Conservation (phyloP, 2,888 invertebrate genomes). For the Oxycera nigricornis region DNA sequence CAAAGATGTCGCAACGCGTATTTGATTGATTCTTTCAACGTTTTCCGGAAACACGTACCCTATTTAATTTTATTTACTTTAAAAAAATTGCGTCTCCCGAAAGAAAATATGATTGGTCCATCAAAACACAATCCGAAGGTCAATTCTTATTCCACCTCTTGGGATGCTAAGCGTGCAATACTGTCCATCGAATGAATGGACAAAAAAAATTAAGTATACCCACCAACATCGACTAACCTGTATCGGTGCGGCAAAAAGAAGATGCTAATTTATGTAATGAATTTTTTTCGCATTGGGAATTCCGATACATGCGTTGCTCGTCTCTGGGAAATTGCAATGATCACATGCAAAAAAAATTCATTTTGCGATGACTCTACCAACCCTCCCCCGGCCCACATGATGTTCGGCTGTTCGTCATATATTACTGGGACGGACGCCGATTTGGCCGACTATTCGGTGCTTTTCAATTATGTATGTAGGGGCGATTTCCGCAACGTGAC, state of each 20-base stretch:
- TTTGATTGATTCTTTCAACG: too few species aligned
- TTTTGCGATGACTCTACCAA: not conserved
- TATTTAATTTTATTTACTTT: too few species aligned
- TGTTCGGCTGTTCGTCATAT: not conserved
- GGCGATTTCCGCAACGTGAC: slow-evolving; percentile 30
- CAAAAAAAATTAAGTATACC: not conserved
- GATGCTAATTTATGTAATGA: not conserved
- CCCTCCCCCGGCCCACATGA: not conserved
- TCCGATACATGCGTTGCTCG: not conserved
- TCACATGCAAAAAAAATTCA: not conserved
- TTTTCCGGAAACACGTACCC: too few species aligned
- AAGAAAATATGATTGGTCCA: too few species aligned
- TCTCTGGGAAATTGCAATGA: not conserved
- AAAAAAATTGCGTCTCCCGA: too few species aligned
- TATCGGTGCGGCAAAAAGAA: not conserved
- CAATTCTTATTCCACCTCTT: not conserved
- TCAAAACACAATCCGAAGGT: not conserved
- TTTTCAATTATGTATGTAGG: not conserved
- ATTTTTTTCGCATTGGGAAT: not conserved
- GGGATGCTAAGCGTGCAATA: not conserved
- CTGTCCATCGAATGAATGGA: not conserved
- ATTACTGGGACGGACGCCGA: too few species aligned
- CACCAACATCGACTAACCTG: too few species aligned
- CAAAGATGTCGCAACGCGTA: too few species aligned
- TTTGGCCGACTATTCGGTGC: not conserved